phyloP scores from a whole-genome alignment of 2,888 invertebrate species.

The Chesias legatella region DNA sequence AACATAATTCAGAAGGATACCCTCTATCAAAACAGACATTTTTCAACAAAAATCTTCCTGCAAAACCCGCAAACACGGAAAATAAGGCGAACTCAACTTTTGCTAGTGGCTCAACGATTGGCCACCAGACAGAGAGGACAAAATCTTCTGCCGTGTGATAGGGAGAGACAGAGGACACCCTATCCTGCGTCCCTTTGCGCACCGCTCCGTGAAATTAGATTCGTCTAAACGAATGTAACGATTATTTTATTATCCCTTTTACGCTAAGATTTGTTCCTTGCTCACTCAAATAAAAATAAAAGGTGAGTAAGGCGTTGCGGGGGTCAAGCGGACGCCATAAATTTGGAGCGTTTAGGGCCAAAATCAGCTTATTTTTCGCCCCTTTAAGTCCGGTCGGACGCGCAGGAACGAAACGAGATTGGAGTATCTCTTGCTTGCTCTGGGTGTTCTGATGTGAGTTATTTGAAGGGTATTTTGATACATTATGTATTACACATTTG shows the following conservation, averaged over 20 bases:
- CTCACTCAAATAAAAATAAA: slow-evolving; percentile 81
- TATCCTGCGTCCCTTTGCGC: slow-evolving; percentile 68
- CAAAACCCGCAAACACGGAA: slow-evolving; percentile 64
- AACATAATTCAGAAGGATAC: too few relatives aligned
- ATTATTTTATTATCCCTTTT: slow-evolving; percentile 81
- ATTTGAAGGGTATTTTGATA: not conserved
- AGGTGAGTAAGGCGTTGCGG: slow-evolving; percentile 74
- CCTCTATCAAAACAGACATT: slow-evolving; percentile 19
- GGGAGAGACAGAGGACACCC: slow-evolving; percentile 53
- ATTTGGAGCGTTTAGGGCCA: slow-evolving; percentile 68
- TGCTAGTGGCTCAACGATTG: slow-evolving; percentile 55
- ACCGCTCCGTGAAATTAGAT: slow-evolving; percentile 78
- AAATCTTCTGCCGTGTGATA: slow-evolving; percentile 16
- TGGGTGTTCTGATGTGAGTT: slow-evolving; percentile 19
- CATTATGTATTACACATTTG: too few relatives aligned
- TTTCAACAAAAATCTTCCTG: slow-evolving; percentile 36
- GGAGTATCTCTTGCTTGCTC: slow-evolving; percentile 27
- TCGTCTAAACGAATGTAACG: slow-evolving; percentile 81
- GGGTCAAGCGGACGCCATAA: slow-evolving; percentile 73
- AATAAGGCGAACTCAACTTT: slow-evolving; percentile 56
- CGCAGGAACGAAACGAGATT: slow-evolving; percentile 18
- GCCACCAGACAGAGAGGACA: slow-evolving; percentile 49
- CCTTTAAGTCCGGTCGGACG: slow-evolving; percentile 59
- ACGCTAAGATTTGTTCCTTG: slow-evolving; percentile 80
- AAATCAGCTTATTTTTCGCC: slow-evolving; percentile 72